Evolutionary conservation across 1,140 invertebrate genomes (phyloP), one percentile per base, ranked within the genome.

Genomic region (Ceratosolen solmsi): DNA sequence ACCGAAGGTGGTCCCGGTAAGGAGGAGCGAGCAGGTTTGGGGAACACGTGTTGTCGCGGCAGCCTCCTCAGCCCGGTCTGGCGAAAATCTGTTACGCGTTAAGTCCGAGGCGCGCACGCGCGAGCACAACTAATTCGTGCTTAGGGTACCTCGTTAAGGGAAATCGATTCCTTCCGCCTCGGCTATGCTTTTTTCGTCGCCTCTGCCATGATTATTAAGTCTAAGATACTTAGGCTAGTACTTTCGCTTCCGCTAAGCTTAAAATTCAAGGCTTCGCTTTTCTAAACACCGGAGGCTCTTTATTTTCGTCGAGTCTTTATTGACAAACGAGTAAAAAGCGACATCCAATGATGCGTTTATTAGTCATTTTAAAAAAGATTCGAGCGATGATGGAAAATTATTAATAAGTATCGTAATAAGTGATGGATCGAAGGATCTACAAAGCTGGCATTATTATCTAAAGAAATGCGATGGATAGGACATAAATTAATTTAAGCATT

Each of bases 51-150:
- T 36, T 49, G 25, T 4, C 60, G 60, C 60, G 46, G n/a, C n/a
- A n/a, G n/a, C n/a, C n/a, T n/a, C n/a, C n/a, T n/a, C 63, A 25
- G 20, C 54, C 56, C 30, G 73, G 51, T 54, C 38, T 71, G 77
- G 63, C 49, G 8, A 3, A n/a, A 81, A 81, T 81, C 58, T 81
- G 79, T 81, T 81, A 70, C 60, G 79, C 72, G 65, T 81, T 81
- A 81, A 11, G 1, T 15, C 15, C 17, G 13, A 3, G n/a, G 41
- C 49, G 68, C 22, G 36, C 30, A n/a, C 49, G 49, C 51, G 72
- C 27, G 51, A 36, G 30, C 38, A 30, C 27, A 22, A 49, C 58
- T 71, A 75, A 68, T 68, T 75, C 72, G 58, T 74, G 54, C 33
- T 70, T 30, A 54, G 2, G 70, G 20, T 20, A 7, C 4, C 49